Percentiles rank a stretch among this genome's conserved stretches.
phyloP scores from a whole-genome alignment of 2,888 invertebrate species.

The Xestia c-nigrum region DNA sequence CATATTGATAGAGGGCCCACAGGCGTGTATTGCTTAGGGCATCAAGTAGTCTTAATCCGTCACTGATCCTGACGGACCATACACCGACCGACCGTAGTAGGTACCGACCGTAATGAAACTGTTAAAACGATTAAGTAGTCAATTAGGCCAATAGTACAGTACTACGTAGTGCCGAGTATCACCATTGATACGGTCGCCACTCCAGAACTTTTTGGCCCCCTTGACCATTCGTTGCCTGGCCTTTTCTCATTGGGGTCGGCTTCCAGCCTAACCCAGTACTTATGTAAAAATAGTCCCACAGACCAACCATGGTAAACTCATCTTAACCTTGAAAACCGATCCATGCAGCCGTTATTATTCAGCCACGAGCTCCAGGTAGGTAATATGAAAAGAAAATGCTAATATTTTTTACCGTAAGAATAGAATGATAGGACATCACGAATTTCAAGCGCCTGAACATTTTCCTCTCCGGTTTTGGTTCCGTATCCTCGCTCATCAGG shows the following conservation, averaged over 20 bases:
- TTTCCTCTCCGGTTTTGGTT: constrained; percentile 69
- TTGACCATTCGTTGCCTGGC: neutral
- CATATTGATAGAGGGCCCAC: no score
- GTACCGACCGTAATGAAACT: neutral
- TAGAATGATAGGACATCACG: constrained; percentile 85
- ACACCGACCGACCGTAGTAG: no score
- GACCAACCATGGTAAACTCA: no score
- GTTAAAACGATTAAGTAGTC: neutral
- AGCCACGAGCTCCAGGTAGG: neutral
- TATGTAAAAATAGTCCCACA: no score
- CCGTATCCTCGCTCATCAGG: constrained; percentile 63
- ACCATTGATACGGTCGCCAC: neutral
- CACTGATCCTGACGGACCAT: no score
- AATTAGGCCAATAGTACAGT: neutral
- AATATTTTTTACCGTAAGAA: constrained; percentile 77
- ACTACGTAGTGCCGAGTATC: neutral
- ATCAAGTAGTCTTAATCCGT: no score
- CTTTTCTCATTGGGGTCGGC: no score
- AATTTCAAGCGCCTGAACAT: constrained; percentile 83
- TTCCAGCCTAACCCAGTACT: no score
- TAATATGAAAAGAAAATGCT: neutral
- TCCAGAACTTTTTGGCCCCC: neutral
- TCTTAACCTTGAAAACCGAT: neutral
- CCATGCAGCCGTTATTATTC: neutral
- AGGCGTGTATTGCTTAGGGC: no score